A percentile compares a stretch with the other conserved stretches of the same genome.
These are phyloP conservation scores for Drosophila maculinotata DNA, from an alignment of 2,888 invertebrate species.

Conservation along the genomic window DNA sequence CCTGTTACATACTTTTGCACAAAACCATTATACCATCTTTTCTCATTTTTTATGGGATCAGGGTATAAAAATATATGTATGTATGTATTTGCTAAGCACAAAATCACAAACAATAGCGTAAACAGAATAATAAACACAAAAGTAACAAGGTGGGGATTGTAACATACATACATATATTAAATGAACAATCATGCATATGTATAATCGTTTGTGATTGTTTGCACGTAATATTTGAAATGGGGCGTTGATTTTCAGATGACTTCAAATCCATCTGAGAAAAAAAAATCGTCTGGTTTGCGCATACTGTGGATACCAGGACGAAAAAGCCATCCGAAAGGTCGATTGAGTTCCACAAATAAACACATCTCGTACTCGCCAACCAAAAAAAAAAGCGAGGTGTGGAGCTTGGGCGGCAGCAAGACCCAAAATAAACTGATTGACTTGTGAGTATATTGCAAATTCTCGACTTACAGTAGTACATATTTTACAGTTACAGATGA, in stretches of 20 bases:
- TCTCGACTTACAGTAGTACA: neutral
- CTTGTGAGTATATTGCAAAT: slow-evolving; percentile 76
- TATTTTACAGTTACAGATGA: slow-evolving; percentile 10
- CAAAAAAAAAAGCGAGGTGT: slow-evolving; percentile 83
- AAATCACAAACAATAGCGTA: slow-evolving; percentile 12
- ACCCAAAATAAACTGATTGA: slow-evolving; percentile 79
- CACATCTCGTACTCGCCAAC: slow-evolving; percentile 65
- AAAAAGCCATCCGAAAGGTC: slow-evolving; percentile 82
- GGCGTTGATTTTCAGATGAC: slow-evolving; percentile 77
- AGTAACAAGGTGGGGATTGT: slow-evolving; percentile 1
- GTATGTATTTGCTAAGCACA: neutral
- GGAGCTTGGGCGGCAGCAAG: slow-evolving; percentile 84
- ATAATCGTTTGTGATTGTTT: slow-evolving; percentile 1
- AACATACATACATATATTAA: neutral
- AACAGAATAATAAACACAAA: slow-evolving; percentile 13
- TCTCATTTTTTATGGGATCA: too few species aligned
- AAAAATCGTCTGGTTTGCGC: slow-evolving; percentile 80
- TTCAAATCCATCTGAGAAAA: slow-evolving; percentile 74
- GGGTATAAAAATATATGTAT: too few species aligned
- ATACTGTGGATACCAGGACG: slow-evolving; percentile 85
- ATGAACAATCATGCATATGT: too few species aligned
- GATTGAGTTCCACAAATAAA: slow-evolving; percentile 80
- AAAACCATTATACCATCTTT: too few species aligned
- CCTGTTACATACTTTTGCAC: too few species aligned
- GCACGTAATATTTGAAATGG: slow-evolving; percentile 30